Evolutionary conservation across 2,888 invertebrate genomes (phyloP), one percentile per base, ranked within the genome.

Genomic region (Crematogaster levior): DNA sequence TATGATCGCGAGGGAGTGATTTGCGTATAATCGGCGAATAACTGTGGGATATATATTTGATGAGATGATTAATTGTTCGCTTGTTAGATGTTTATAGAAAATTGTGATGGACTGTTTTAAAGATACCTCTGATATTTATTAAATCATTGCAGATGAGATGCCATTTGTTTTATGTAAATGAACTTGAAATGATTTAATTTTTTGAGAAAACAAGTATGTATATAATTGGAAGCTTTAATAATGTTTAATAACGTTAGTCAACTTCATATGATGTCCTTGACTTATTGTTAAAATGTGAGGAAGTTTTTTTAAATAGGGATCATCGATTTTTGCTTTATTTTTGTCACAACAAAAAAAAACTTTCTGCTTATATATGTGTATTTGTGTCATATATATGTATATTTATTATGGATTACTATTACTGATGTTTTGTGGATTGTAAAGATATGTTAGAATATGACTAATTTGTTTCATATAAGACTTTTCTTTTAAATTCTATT

Each of bases 81-180:
- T 61, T 30, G 51, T 65, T 75, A 75, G 37, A 75, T 51, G n/a
- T 75, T 75, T 75, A 65, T 40, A 75, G 65, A 34, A 37, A 12
- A 65, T 40, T n/a, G 37, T n/a, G 51, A 40, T n/a, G 15, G 6
- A 51, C 27, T 73, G 60, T 34, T 21, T 65, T 51, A 51, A 75
- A 37, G n/a, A 48, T 48, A 37, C 61, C 46, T 63, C 12, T 48
- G 27, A 73, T 74, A 61, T 74, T 74, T 61, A 46, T 61, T 74
- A 21, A 40, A 72, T 27, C 7, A 27, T 73, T 46, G 30, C 30
- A 73, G 30, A 60, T 30, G n/a, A 30, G 15, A 43, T 60, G 27
- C 40, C 1, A n/a, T 40, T 56, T 18, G 12, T 73, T 60, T 30
- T 43, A 40, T 30, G 9, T 30, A 73, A 60, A 18, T 43, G 1